phyloP scores from a whole-genome alignment of 1,140 invertebrate species.

The Hycleus phaleratus region DNA sequence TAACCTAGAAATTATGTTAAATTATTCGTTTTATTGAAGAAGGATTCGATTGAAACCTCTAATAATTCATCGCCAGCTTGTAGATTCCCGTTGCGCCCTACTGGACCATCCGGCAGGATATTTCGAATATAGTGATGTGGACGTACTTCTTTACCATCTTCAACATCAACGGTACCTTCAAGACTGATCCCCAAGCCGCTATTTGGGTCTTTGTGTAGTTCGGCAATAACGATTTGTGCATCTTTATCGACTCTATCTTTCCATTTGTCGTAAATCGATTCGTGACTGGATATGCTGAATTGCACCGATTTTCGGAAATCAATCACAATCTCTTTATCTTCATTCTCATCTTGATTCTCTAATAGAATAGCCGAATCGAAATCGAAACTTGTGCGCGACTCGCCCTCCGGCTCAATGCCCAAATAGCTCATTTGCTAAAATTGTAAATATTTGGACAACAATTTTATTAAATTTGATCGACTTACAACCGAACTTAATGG shows the following conservation, averaged over 20 bases:
- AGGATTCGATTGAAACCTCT: conserved; percentile 40
- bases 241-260: conserved; percentile 56
- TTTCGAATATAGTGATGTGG: conserved; percentile 76
- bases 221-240: conserved; percentile 67
- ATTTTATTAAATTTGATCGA: neutral
- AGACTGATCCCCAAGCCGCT: conserved; percentile 79
- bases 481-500: conserved; percentile 52
- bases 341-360: conserved; percentile 32
- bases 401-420: conserved; percentile 46
- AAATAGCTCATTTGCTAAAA: conserved; percentile 32
- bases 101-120: conserved; percentile 74
- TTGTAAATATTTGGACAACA: neutral
- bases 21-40: neutral
- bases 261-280: conserved; percentile 64
- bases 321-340: conserved; percentile 60
- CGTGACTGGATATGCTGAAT: conserved; percentile 50
- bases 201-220: conserved; percentile 58
- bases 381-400: conserved; percentile 55
- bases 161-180: conserved; percentile 78
- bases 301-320: conserved; percentile 50
- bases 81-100: conserved; percentile 58
- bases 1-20: conserved; percentile 59
- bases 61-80: conserved; percentile 57
- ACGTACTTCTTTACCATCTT: conserved; percentile 65
- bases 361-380: conserved; percentile 50